Conservation (phyloP, 2,797 vertebrate species). For the Cuculus canorus region DNA sequence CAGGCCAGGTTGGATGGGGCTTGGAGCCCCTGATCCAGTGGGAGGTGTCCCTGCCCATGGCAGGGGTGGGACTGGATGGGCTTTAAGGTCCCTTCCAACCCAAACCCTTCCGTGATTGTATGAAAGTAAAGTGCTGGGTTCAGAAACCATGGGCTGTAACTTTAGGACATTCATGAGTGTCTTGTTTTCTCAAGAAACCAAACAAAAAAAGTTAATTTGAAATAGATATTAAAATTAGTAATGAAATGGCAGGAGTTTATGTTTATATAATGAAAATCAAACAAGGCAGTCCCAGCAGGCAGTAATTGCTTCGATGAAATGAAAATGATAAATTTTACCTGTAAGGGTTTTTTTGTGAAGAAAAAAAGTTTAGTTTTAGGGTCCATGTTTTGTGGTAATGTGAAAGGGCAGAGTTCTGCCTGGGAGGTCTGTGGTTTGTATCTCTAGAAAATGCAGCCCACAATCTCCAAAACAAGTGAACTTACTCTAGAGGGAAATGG, state of each 20-base stretch:
- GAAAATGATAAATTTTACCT: neutral
- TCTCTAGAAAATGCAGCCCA: too few relatives aligned
- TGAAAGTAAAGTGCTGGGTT: neutral
- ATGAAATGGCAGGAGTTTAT: neutral
- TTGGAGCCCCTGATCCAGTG: too few relatives aligned
- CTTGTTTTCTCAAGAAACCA: neutral
- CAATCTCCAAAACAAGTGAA: neutral
- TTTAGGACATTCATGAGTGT: neutral
- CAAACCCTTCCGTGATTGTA: too few relatives aligned
- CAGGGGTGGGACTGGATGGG: too few relatives aligned
- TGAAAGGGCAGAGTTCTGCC: neutral
- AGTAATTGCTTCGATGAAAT: neutral
- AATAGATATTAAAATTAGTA: neutral
- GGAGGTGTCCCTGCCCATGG: too few relatives aligned
- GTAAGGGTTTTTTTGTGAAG: neutral
- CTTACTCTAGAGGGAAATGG: rapidly evolving
- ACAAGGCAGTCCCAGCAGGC: neutral
- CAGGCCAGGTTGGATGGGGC: too few relatives aligned
- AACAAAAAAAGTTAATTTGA: neutral
- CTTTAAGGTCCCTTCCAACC: too few relatives aligned
- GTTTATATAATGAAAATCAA: neutral
- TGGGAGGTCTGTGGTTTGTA: neutral
- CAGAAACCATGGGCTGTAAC: neutral
- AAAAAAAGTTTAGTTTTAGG: neutral
- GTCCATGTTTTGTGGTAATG: neutral